These are phyloP conservation scores for Spatulosminthurus flaviceps DNA, from an alignment of 2,888 invertebrate genomes.

Conservation along the genomic window DNA sequence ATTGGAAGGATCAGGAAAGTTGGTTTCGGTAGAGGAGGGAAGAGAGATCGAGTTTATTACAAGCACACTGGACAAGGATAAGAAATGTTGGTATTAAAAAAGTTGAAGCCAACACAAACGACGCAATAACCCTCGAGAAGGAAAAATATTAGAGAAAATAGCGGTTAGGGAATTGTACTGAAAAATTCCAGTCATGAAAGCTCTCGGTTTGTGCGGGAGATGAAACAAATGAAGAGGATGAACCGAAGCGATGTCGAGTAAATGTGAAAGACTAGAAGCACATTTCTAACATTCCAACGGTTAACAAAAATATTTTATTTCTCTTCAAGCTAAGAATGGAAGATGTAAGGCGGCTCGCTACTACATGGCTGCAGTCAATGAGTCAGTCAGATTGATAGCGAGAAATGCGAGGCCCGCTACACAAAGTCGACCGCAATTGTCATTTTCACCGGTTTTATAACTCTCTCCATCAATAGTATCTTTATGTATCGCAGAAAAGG, in stretches of 20 bases:
- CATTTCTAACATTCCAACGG: slow-evolving; percentile 23
- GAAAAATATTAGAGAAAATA: slow-evolving; percentile 9
- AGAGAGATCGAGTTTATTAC: not conserved
- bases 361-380: too few species aligned
- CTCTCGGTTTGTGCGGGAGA: not conserved
- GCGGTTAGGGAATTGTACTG: slow-evolving; percentile 3
- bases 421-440: too few species aligned
- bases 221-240: slow-evolving; percentile 24
- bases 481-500: too few species aligned
- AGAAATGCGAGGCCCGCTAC: too few species aligned
- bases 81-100: slow-evolving; percentile 5
- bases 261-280: slow-evolving; percentile 24
- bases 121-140: not conserved
- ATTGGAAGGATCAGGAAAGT: too few species aligned
- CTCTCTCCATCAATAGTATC: too few species aligned
- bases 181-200: slow-evolving; percentile 5
- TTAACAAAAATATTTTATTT: slow-evolving; percentile 26
- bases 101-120: not conserved
- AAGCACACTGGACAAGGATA: not conserved
- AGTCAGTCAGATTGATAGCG: too few species aligned
- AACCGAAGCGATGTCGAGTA: slow-evolving; percentile 13
- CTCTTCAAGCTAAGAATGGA: not conserved
- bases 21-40: not conserved
- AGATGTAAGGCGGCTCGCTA: not conserved
- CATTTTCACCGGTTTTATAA: too few species aligned